These are phyloP conservation scores for Gerris buenoi DNA, from an alignment of 1,140 invertebrate species.

Conservation along the genomic window DNA sequence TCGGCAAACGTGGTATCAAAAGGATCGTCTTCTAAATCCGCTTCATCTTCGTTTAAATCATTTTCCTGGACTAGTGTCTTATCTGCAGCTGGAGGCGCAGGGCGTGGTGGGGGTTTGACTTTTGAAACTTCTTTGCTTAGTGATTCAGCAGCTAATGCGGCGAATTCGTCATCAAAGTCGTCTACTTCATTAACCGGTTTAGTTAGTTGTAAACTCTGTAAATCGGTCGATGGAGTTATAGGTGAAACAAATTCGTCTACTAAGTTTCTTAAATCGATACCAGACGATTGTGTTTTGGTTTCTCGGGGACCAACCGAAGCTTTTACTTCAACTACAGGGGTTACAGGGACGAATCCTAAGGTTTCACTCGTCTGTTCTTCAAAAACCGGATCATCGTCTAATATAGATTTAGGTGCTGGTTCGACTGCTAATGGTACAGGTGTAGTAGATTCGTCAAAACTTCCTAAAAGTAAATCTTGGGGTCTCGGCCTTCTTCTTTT, in stretches of 20 bases:
- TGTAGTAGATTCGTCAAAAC: slow-evolving; percentile 38
- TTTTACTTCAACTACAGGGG: slow-evolving; percentile 11
- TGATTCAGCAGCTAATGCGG: slow-evolving; percentile 53
- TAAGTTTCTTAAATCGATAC: slow-evolving; percentile 8
- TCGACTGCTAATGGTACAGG: slow-evolving; percentile 21
- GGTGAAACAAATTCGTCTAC: slow-evolving; percentile 30
- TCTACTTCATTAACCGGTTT: slow-evolving; percentile 29
- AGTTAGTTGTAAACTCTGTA: background rate
- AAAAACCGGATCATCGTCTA: slow-evolving; percentile 50
- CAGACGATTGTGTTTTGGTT: background rate
- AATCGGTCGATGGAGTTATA: background rate
- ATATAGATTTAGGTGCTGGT: slow-evolving; percentile 42
- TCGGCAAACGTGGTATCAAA: slow-evolving; percentile 75
- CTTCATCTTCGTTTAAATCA: slow-evolving; percentile 5
- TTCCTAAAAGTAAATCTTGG: slow-evolving; percentile 51
- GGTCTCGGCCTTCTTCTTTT: slow-evolving; percentile 24
- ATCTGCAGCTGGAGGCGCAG: background rate
- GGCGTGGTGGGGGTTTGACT: slow-evolving; percentile 15
- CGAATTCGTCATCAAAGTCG: slow-evolving; percentile 52
- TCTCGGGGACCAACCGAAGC: background rate
- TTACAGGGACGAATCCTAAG: slow-evolving; percentile 12
- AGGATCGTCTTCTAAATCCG: slow-evolving; percentile 46
- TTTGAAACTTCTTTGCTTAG: slow-evolving; percentile 32
- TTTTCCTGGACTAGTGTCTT: background rate
- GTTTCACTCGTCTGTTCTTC: slow-evolving; percentile 14